Evolutionary conservation across 2,888 invertebrate species (phyloP).

Genomic region (Drosophila phalerata): DNA sequence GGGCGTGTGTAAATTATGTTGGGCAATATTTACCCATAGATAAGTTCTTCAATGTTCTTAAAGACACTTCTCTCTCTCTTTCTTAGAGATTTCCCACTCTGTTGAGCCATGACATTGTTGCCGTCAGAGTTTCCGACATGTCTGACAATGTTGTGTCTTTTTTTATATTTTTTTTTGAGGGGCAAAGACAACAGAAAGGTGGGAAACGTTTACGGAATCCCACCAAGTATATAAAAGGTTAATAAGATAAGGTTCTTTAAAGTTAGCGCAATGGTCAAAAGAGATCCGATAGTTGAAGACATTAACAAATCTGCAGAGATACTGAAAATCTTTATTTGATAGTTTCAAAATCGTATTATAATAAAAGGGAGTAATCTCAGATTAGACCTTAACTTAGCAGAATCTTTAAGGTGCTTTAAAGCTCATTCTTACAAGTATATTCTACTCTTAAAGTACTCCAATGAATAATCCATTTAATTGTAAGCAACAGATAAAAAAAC

Average conservation of each 20-base stretch:
- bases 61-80: slow-evolving; percentile 2
- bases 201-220: slow-evolving; percentile 55
- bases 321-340: not conserved
- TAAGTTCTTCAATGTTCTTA: slow-evolving; percentile 51
- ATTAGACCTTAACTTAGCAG: no score
- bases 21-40: slow-evolving; percentile 70
- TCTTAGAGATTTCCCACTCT: not conserved
- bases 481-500: slow-evolving; percentile 5
- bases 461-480: slow-evolving; percentile 10
- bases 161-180: slow-evolving; percentile 13
- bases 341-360: no score
- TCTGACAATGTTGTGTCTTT: slow-evolving; percentile 16
- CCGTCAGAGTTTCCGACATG: slow-evolving; percentile 31
- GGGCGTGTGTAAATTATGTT: slow-evolving; percentile 71
- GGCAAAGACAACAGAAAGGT: slow-evolving; percentile 48
- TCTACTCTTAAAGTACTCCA: not conserved
- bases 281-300: not conserved
- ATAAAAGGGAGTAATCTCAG: no score
- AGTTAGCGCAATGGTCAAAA: not conserved
- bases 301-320: not conserved
- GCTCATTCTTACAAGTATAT: not conserved
- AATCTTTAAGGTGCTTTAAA: slow-evolving; percentile 6
- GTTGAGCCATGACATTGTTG: slow-evolving; percentile 43
- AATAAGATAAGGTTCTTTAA: slow-evolving; percentile 12
- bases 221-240: slow-evolving; percentile 8